A percentile compares a stretch with the other conserved stretches of the same genome.
These are phyloP conservation scores for Corynorhinus townsendii DNA, from an alignment of 2,113 vertebrate genomes.

Conservation along the genomic window DNA sequence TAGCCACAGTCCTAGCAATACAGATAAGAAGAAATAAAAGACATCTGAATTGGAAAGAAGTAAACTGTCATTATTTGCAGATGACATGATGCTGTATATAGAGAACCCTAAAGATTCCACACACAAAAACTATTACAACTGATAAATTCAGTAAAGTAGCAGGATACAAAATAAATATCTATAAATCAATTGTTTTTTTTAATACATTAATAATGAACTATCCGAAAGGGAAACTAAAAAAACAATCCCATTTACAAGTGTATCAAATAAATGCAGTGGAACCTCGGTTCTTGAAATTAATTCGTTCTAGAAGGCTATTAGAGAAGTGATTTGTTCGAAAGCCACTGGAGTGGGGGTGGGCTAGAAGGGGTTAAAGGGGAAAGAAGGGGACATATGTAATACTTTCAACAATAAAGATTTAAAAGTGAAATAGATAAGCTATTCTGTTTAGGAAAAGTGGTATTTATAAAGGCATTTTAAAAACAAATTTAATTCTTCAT, in stretches of 20 bases:
- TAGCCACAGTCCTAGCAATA: not conserved
- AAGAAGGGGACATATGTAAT: no score
- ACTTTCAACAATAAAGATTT: no score
- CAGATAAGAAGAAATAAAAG: not conserved
- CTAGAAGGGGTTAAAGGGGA: no score
- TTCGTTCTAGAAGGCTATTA: no score
- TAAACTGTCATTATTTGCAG: not conserved
- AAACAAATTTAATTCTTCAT: not conserved
- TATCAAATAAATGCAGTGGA: not conserved
- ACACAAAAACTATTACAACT: not conserved
- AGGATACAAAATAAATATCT: not conserved
- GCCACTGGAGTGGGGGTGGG: no score
- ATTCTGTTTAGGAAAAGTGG: not conserved
- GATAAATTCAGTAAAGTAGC: not conserved
- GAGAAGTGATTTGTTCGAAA: no score
- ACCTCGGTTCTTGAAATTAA: no score
- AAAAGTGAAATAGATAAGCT: not conserved
- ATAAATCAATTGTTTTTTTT: not conserved
- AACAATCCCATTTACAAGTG: not conserved
- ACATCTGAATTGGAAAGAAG: not conserved
- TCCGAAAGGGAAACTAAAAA: not conserved
- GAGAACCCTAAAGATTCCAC: not conserved
- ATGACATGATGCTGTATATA: not conserved
- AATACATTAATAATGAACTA: not conserved
- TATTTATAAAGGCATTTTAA: not conserved